Base-by-base conservation (phyloP, 1,140 invertebrate genomes). In the Antheraea pernyi region DNA sequence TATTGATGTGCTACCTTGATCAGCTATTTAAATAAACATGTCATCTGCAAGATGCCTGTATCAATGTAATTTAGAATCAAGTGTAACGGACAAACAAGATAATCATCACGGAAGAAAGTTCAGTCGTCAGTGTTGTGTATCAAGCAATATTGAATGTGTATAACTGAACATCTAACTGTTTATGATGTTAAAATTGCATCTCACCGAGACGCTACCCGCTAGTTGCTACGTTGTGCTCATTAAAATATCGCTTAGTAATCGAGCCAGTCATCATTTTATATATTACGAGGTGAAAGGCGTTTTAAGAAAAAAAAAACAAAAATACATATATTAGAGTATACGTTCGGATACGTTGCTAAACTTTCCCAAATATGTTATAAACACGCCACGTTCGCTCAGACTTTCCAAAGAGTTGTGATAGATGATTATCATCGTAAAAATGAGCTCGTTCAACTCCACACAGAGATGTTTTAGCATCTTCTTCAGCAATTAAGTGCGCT, bases 361-460 rank as follows among this genome's bases (percentile, higher is more conserved):
- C 76, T 80, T 81, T 81, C 79, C 76, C 75, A 81, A 78, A 80
- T 78, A 53, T 71, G 65, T 68, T 68, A 71, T 67, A 73, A 69
- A 71, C 70, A 74, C 70, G 72, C 42, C 69, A 67, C 64, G 73
- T 70, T 59, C 69, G 59, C 46, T 53, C 11, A 68, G 63, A 72
- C 74, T 79, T 79, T 79, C 77, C 74, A 79, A 69, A 65, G 19
- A 59, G 42, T 46, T 46, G 61, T 37, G 30, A n/a, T 37, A 53
- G 74, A 76, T 79, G 37, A 69, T 76, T 76, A 79, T 79, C 77
- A 72, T 69, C 67, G 71, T 74, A 74, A 74, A 74, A 76, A 76
- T 76, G 74, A 72, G 72, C 70, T 60, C 72, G 74, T 74, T 79
- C 73, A 74, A 73, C 71, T 71, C 13, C 46, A 16, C 16, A 53